phyloP scores from a whole-genome alignment of 2,797 vertebrate genomes.

The Lutjanus argentimaculatus region DNA sequence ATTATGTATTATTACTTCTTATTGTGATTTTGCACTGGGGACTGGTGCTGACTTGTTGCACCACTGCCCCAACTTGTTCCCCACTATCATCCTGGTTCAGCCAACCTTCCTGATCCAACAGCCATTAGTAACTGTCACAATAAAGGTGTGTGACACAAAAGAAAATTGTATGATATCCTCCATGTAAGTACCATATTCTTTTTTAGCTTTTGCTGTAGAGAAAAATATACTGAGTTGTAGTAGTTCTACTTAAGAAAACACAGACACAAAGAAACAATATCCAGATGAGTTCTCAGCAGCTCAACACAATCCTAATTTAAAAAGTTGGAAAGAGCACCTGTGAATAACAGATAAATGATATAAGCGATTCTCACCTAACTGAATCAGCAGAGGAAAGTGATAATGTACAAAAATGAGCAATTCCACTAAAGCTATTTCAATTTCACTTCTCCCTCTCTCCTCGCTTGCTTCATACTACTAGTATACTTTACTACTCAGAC shows the following conservation, averaged over 20 bases:
- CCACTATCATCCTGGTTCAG: background rate
- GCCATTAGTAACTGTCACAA: background rate
- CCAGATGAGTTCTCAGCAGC: background rate
- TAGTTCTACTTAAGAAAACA: background rate
- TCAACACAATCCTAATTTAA: background rate
- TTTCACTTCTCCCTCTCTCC: constrained; percentile 14
- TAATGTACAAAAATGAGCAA: constrained; percentile 7
- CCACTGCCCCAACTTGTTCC: too few species aligned
- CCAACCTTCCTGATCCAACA: background rate
- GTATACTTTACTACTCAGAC: constrained; percentile 4
- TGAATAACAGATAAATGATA: constrained; percentile 5
- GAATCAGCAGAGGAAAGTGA: constrained; percentile 17
- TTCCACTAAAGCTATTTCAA: constrained; percentile 23
- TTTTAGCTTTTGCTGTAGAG: background rate
- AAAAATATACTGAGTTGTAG: background rate
- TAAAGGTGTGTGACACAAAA: background rate
- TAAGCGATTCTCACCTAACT: constrained; percentile 1
- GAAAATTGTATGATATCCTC: background rate
- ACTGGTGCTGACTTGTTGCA: too few species aligned
- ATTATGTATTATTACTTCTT: too few species aligned
- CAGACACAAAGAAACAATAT: background rate
- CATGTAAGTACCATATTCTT: background rate
- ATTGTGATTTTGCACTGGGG: too few species aligned
- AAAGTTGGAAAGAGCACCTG: constrained; percentile 12
- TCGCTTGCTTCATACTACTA: constrained; percentile 9